Evolutionary conservation across 2,113 vertebrate species (phyloP), one percentile per base, ranked within the genome.

Genomic region (Seriola dumerili): DNA sequence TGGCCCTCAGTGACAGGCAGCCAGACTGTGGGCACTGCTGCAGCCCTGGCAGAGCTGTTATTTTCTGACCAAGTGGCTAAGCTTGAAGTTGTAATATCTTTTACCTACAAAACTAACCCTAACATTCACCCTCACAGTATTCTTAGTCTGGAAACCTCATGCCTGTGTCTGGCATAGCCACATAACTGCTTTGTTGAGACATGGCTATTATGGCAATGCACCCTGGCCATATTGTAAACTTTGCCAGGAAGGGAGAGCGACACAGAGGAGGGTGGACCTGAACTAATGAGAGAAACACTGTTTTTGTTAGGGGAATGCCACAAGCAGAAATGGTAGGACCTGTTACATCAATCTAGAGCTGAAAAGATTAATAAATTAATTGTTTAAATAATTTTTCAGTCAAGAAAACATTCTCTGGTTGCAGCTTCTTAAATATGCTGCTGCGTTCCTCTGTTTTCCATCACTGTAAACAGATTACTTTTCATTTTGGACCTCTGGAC

Each of bases 1-100:
- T 92, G 94, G 93, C 91, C 59, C 90, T 90, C 57, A 38, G 70
- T 78, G 84, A 85, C 88, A 85, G 71, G 72, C 89, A 90, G 79
- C 59, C 75, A 84, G 83, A 85, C 81, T 82, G 81, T 54, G 75
- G 91, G 88, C 89, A 91, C 58, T 62, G 76, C 76, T 72, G 76
- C 79, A 89, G 80, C 61, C 44, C 67, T 72, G 81, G 61, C 84
- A 85, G 71, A 64, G n/a, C n/a, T 70, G 25, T 59, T 71, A 58
- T 77, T 70, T 85, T 76, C 75, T 36, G 50, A 69, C 75, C 48
- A 67, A 79, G 63, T 46, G 29, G 81, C 40, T 67, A 74, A 65
- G 76, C 36, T 40, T 74, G 38, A 68, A 61, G 17, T 38, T 55
- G 48, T 38, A 54, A 46, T 0, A 48, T 61, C 46, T 68, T 81